Base-by-base conservation (phyloP, 2,113 vertebrate species). In the Azemiops feae region DNA sequence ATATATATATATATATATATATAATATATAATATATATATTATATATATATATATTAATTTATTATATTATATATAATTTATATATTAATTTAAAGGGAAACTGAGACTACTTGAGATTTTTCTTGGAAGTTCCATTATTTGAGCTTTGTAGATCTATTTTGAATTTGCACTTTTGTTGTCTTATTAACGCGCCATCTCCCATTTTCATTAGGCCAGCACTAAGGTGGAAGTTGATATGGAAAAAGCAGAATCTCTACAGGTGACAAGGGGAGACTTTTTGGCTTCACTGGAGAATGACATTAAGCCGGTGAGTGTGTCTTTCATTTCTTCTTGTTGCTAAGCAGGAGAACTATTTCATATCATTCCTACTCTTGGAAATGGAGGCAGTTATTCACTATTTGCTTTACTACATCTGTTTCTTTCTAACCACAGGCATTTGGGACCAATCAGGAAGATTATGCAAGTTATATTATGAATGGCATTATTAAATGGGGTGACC, bases 391-490 rank as follows among this genome's bases (percentile, higher is more conserved):
- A n/a, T 14, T 27, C 9, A 2, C 5, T 18, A 11, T n/a, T 47
- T 27, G 27, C 0, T 20, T 90, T 57, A 30, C 22, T 55, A 1
- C 14, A 60, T 10, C 4, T 1, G 87, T 58, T 5, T 58, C 5
- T 93, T 34, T 94, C 85, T 52, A 30, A 50, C 34, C 34, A 5
- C 95, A 99, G 99, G 99, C 99, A 0, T 99, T 99, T 97, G 99
- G 99, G 87, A 99, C 98, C 96, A 99, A 99, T 97, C 98, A 99
- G 96, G 99, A 99, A 53, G 99, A 99, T 96, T 99, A 99, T 92
- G 98, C 98, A 92, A 99, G 98, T 97, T 99, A 99, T 96, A 99
- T 99, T 96, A 99, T 99, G 99, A 99, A 99, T 14, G 99, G 98
- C 9, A 99, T 99, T 92, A 98, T 99, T 90, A 98, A 98, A 87